phyloP scores from a whole-genome alignment of 1,140 invertebrate genomes.

The Leucophenga varia region DNA sequence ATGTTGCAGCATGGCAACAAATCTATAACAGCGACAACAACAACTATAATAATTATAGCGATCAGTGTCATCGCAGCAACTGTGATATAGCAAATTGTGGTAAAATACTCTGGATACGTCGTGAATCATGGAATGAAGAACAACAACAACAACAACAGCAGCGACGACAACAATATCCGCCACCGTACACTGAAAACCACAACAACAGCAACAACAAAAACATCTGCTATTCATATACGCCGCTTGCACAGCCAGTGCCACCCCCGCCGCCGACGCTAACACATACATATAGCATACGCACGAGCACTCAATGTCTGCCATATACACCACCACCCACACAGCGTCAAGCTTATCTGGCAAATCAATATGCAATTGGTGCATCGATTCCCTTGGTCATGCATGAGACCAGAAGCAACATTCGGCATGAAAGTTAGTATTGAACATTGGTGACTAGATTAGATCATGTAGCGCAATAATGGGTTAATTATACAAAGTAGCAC shows the following conservation, averaged over 20 bases:
- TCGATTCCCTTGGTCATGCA: constrained; percentile 44
- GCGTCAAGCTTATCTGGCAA: constrained; percentile 42
- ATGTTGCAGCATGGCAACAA: constrained; percentile 10
- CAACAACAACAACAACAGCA: not conserved
- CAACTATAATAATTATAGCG: not conserved
- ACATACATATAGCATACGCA: constrained; percentile 15
- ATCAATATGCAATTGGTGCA: constrained; percentile 43
- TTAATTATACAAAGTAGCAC: too few species aligned
- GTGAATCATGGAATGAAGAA: constrained; percentile 1
- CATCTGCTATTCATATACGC: constrained; percentile 1
- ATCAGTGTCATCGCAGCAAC: constrained; percentile 21
- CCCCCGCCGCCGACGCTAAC: constrained; percentile 18
- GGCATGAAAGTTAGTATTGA: constrained; percentile 35
- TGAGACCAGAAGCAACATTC: constrained; percentile 24
- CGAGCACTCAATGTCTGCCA: constrained; percentile 41
- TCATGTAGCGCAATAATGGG: too few species aligned
- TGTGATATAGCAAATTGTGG: constrained; percentile 51
- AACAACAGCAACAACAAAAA: too few species aligned
- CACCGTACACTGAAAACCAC: not conserved
- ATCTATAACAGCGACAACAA: constrained; percentile 5
- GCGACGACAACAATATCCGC: not conserved
- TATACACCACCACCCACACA: constrained; percentile 40
- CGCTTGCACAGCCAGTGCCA: constrained; percentile 15
- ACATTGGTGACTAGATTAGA: not conserved
- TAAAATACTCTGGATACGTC: constrained; percentile 46